Evolutionary conservation across 2,113 vertebrate species (phyloP).

Genomic region (Marmota flaviventris): DNA sequence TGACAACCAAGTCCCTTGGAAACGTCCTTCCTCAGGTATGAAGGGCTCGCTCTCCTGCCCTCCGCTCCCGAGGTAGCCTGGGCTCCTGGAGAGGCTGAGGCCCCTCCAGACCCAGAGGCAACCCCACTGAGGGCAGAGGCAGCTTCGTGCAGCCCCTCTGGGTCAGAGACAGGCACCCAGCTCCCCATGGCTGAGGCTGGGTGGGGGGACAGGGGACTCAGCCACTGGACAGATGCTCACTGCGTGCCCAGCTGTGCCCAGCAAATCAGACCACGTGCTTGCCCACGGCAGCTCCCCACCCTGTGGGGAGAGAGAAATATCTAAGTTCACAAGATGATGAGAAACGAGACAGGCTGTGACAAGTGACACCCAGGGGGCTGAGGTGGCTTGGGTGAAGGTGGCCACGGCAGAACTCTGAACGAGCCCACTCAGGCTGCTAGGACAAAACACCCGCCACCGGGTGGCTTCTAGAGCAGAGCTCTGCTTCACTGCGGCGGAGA

Average conservation of each 20-base stretch:
- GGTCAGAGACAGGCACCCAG: not conserved
- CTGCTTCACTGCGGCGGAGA: not conserved
- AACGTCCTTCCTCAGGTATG: slow-evolving; percentile 86
- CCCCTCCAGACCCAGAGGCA: not conserved
- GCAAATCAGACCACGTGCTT: not conserved
- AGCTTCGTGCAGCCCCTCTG: not conserved
- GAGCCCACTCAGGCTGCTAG: not conserved
- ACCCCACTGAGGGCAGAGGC: not conserved
- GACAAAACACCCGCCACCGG: not conserved
- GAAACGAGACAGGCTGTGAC: not conserved
- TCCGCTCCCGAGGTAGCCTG: not conserved
- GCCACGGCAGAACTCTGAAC: too few species aligned
- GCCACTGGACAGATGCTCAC: not conserved
- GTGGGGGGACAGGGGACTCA: fast-evolving
- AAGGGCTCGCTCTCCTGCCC: not conserved
- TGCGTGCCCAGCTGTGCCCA: not conserved
- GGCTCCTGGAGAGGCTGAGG: not conserved
- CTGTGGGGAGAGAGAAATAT: not conserved
- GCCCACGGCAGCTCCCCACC: not conserved
- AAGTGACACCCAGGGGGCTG: too few species aligned
- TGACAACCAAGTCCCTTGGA: slow-evolving; percentile 85
- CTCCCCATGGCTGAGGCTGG: too few species aligned
- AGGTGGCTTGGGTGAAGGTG: not conserved
- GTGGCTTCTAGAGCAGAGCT: not conserved
- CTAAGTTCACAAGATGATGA: not conserved